These are phyloP conservation scores for Sarcophaga caerulescens DNA, from an alignment of 2,888 invertebrate genomes.

Conservation along the genomic window DNA sequence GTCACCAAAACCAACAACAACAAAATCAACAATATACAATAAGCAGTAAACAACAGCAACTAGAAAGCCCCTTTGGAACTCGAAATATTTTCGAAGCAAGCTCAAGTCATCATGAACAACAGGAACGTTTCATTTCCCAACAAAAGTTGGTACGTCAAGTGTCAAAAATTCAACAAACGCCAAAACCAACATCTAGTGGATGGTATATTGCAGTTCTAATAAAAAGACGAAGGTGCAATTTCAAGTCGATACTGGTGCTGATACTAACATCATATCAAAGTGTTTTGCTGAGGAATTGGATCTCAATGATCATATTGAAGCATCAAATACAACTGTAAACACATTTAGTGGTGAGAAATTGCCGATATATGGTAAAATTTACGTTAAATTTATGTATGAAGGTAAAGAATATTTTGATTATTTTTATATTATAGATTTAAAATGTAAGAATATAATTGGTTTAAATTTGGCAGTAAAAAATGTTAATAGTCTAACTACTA, in stretches of 20 bases:
- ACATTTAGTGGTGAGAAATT: conserved; percentile 52
- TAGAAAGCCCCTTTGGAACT: too few relatives aligned
- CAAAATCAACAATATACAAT: too few relatives aligned
- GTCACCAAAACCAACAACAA: conserved; percentile 6
- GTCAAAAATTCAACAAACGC: not conserved
- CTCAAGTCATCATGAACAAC: too few relatives aligned
- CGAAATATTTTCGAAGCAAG: too few relatives aligned
- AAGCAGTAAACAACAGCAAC: too few relatives aligned
- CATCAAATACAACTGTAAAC: conserved; percentile 36
- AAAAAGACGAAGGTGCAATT: conserved; percentile 10
- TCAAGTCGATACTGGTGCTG: conserved; percentile 12
- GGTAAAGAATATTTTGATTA: conserved; percentile 23
- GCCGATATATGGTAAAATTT: conserved; percentile 25
- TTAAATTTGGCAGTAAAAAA: conserved; percentile 28
- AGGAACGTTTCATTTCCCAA: too few relatives aligned
- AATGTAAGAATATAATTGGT: conserved; percentile 45
- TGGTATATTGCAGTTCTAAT: conserved; percentile 1
- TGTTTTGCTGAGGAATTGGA: not conserved
- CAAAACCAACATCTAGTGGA: not conserved
- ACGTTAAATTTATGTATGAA: conserved; percentile 25
- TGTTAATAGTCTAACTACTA: conserved; percentile 27
- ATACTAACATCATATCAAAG: conserved; percentile 21
- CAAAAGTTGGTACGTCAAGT: too few relatives aligned
- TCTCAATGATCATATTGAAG: not conserved
- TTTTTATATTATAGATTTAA: conserved; percentile 40